A percentile compares a stretch with the other conserved stretches of the same genome.
Conservation (phyloP, 2,888 invertebrate genomes). For the Auanema sp. region DNA sequence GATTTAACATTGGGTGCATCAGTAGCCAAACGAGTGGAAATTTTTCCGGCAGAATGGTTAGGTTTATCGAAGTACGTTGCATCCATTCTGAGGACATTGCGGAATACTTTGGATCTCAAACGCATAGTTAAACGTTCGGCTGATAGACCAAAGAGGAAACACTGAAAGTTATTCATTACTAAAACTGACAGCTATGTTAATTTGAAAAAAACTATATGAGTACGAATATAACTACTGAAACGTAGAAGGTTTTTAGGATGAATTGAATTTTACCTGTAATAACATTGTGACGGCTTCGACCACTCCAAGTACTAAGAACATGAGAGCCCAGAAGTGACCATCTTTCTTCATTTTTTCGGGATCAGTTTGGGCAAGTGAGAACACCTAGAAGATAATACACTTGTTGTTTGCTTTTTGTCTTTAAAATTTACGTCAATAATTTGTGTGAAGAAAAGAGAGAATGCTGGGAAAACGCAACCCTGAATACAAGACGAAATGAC, state of each 20-base stretch:
- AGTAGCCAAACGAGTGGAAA: constrained; percentile 65
- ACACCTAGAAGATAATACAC: background rate
- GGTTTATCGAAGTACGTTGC: constrained; percentile 67
- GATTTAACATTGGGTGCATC: constrained; percentile 67
- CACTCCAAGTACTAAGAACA: constrained; percentile 63
- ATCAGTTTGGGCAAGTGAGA: constrained; percentile 65
- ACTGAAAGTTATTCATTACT: constrained; percentile 48
- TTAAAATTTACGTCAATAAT: constrained; percentile 3
- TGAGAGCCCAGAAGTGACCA: constrained; percentile 67
- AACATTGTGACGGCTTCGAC: constrained; percentile 50
- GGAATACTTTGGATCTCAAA: constrained; percentile 65
- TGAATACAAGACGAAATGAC: constrained; percentile 64
- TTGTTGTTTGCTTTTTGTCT: background rate
- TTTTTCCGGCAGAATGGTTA: constrained; percentile 64
- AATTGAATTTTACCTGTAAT: constrained; percentile 6
- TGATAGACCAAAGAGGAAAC: constrained; percentile 57
- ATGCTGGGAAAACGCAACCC: constrained; percentile 67
- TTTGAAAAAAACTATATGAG: too few relatives aligned
- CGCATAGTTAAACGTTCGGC: constrained; percentile 63
- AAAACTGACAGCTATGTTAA: too few relatives aligned
- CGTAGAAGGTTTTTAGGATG: too few relatives aligned
- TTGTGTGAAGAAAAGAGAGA: constrained; percentile 65
- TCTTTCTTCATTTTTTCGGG: constrained; percentile 60
- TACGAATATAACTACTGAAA: too few relatives aligned
- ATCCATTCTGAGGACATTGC: constrained; percentile 65